Evolutionary conservation across 1,140 invertebrate genomes (phyloP).

Genomic region (Agrilus planipennis): DNA sequence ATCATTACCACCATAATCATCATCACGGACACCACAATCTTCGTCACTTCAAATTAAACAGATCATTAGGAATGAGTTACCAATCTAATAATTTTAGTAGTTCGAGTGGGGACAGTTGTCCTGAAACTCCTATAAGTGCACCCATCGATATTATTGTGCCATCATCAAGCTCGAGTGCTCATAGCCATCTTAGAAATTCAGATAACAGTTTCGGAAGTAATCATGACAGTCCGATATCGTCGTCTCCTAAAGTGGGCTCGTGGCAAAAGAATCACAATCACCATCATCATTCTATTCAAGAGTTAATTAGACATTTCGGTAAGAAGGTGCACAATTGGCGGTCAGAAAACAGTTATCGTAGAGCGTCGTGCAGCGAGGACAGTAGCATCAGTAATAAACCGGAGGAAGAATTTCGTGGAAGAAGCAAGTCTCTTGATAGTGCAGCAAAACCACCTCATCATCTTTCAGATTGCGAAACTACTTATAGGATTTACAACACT

Average conservation of each 20-base stretch:
- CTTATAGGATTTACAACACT: constrained; percentile 67
- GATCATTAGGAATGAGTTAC: no score
- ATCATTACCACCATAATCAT: neutral
- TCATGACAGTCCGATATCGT: constrained; percentile 31
- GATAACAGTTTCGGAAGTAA: constrained; percentile 23
- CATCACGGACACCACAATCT: neutral
- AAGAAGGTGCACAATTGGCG: constrained; percentile 53
- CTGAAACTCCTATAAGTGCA: constrained; percentile 20
- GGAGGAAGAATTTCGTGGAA: constrained; percentile 53
- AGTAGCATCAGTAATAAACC: constrained; percentile 38
- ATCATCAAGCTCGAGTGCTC: constrained; percentile 24
- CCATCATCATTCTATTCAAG: constrained; percentile 56
- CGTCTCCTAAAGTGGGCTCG: constrained; percentile 25
- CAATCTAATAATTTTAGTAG: no score
- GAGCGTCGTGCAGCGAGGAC: constrained; percentile 38
- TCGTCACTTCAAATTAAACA: no score
- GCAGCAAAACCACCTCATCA: constrained; percentile 36
- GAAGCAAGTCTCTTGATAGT: constrained; percentile 66
- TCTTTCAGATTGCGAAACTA: constrained; percentile 55
- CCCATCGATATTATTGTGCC: constrained; percentile 12
- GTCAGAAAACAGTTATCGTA: constrained; percentile 15
- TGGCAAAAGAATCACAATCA: constrained; percentile 29
- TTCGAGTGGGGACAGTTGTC: constrained; percentile 22
- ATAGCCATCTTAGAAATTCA: constrained; percentile 27
- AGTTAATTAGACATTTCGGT: constrained; percentile 57